Base-by-base conservation (phyloP, 2,113 vertebrate species). In the Phycodurus eques region DNA sequence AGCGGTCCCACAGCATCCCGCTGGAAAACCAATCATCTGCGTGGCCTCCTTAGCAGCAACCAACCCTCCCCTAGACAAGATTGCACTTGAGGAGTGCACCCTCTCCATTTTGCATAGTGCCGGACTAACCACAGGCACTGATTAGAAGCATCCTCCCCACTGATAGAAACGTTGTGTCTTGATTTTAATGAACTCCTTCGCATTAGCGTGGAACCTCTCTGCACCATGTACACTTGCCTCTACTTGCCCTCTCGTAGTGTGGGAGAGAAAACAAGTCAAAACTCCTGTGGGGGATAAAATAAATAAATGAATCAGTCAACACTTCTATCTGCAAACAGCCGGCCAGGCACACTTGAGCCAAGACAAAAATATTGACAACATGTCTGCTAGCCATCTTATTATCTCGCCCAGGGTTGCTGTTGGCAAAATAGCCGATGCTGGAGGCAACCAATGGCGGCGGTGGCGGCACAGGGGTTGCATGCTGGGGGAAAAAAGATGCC, bases 341-440 rank as follows among this genome's bases (percentile, higher is more conserved):
- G 78, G 88, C 79, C 81, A 82, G 83, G 85, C 80, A 81, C 83
- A 81, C 83, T 68, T 47, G 75, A 89, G 89, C 88, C 88, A 91
- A 91, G 88, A 87, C 83, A 86, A 89, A 92, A 91, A 92, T 93
- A 89, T 91, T 85, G 89, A 88, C 86, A 83, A 88, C 84, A 81
- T 88, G 85, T 89, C 89, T 83, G 84, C 84, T 77, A 49, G 86
- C 82, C 78, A 72, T 87, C 86, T 87, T 88, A 86, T 85, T 88
- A 89, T 83, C 82, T 80, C 77, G 86, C 83, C 79, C 76, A 67
- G 78, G 78, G 82, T 80, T 87, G 83, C 70, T 85, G 67, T 84
- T 83, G 85, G 83, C 83, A 83, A 87, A 88, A 84, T 80, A 85
- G 84, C 80, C 79, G 72, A 83, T 78, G 84, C 79, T 83, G 80